A percentile compares a stretch with the other conserved stretches of the same genome.
Evolutionary conservation across 1,140 invertebrate genomes (phyloP).

Genomic region (Camponotus vicinus): DNA sequence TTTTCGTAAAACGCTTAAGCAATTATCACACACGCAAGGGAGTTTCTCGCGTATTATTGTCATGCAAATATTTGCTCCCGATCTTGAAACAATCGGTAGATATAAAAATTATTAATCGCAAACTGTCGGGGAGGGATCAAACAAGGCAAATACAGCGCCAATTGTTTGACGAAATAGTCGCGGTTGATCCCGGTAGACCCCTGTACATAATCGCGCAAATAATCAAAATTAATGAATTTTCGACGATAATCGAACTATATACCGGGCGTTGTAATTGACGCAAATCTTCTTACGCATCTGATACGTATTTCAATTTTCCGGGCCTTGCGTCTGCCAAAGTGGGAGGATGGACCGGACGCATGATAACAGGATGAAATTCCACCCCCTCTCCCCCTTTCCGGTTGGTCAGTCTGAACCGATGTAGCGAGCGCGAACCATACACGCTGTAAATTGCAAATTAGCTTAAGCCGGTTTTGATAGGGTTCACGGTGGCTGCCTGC

Average conservation of each 20-base stretch:
- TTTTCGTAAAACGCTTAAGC: background rate
- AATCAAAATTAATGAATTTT: conserved; percentile 60
- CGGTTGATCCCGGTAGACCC: conserved; percentile 20
- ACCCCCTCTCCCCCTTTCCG: background rate
- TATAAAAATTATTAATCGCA: conserved; percentile 10
- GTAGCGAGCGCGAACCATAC: conserved; percentile 51
- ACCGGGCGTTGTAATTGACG: conserved; percentile 64
- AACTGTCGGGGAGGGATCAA: background rate
- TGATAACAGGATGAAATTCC: conserved; percentile 62
- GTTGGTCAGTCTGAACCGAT: conserved; percentile 47
- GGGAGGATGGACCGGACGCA: too few species aligned
- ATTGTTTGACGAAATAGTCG: conserved; percentile 31
- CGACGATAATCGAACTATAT: conserved; percentile 46
- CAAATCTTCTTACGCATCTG: conserved; percentile 69
- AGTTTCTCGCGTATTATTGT: background rate
- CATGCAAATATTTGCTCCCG: background rate
- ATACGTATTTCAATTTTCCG: conserved; percentile 70
- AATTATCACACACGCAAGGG: background rate
- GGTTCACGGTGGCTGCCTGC: conserved; percentile 47
- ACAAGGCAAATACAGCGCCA: conserved; percentile 27
- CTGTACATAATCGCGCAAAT: conserved; percentile 54
- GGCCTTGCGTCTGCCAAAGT: background rate
- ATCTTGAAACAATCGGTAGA: background rate
- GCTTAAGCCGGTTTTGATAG: conserved; percentile 73
- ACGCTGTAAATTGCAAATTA: conserved; percentile 74